A percentile compares a stretch with the other conserved stretches of the same genome.
phyloP scores from a whole-genome alignment of 2,797 vertebrate genomes.

The Amblyopsis hoosieri region DNA sequence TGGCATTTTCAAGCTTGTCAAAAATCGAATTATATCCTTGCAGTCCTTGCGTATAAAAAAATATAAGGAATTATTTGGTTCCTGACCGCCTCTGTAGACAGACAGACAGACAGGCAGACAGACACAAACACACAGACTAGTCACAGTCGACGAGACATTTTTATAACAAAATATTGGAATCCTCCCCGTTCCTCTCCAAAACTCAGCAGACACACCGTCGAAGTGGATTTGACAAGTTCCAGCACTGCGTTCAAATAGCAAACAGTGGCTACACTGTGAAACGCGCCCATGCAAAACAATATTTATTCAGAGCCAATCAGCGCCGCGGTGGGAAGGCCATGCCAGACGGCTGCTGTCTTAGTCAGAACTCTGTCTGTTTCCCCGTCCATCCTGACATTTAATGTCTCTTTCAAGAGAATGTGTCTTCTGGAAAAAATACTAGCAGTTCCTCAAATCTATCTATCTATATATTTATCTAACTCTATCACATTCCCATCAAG shows the following conservation, averaged over 20 bases:
- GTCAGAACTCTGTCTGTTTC: slow-evolving; percentile 37
- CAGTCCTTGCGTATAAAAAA: slow-evolving; percentile 55
- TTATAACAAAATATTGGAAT: slow-evolving; percentile 68
- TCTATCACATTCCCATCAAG: too few species aligned
- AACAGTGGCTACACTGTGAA: slow-evolving; percentile 42
- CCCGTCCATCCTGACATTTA: slow-evolving; percentile 27
- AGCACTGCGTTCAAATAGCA: slow-evolving; percentile 34
- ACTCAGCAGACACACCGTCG: slow-evolving; percentile 57
- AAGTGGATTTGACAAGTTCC: slow-evolving; percentile 65
- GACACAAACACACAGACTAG: slow-evolving; percentile 28
- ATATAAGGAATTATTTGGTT: slow-evolving; percentile 43
- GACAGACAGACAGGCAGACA: background rate
- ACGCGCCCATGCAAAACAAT: slow-evolving; percentile 43
- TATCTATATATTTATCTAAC: too few species aligned
- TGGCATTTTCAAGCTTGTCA: slow-evolving; percentile 78
- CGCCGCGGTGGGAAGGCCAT: slow-evolving; percentile 48
- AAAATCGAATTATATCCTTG: slow-evolving; percentile 75
- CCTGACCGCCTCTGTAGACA: slow-evolving; percentile 34
- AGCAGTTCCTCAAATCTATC: too few species aligned
- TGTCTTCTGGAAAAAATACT: too few species aligned
- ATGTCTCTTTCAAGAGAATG: background rate
- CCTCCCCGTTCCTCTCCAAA: slow-evolving; percentile 56
- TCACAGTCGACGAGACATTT: slow-evolving; percentile 65
- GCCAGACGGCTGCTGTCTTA: slow-evolving; percentile 28
- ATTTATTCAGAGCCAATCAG: slow-evolving; percentile 54